A percentile compares a stretch with the other conserved stretches of the same genome.
These are phyloP conservation scores for Saguinus imperator DNA, from an alignment of 2,113 vertebrate genomes.

Conservation along the genomic window DNA sequence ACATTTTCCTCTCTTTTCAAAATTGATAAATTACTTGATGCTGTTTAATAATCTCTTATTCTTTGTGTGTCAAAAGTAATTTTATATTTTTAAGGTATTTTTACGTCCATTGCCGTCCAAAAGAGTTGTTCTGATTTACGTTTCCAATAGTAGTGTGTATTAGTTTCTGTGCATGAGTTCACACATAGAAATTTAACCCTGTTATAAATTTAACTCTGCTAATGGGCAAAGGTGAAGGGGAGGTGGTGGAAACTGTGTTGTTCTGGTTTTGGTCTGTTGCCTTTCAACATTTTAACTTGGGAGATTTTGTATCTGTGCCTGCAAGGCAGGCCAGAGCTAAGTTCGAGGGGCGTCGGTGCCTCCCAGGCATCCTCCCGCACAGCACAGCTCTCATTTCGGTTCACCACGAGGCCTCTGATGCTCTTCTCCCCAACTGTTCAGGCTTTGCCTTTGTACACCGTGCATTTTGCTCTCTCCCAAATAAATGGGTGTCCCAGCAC, in stretches of 20 bases:
- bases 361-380: not conserved
- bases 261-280: not conserved
- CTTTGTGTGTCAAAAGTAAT: constrained; percentile 12
- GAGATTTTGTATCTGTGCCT: not conserved
- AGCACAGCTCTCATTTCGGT: accelerated
- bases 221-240: not conserved
- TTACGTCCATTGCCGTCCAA: not conserved
- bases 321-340: not conserved
- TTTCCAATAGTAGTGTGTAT: accelerated
- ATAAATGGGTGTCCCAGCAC: not conserved
- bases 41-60: constrained; percentile 7
- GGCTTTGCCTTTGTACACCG: not conserved
- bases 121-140: not conserved
- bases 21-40: not conserved
- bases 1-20: constrained; percentile 14
- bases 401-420: accelerated
- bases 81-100: not conserved
- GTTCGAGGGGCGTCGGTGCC: not conserved
- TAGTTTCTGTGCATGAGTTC: not conserved
- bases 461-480: not conserved
- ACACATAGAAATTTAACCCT: not conserved
- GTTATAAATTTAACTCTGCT: not conserved
- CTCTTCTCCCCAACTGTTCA: not conserved
- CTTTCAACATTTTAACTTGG: not conserved
- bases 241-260: not conserved